Conservation (phyloP, 2,888 invertebrate species). For the Carterocephalus palaemon region DNA sequence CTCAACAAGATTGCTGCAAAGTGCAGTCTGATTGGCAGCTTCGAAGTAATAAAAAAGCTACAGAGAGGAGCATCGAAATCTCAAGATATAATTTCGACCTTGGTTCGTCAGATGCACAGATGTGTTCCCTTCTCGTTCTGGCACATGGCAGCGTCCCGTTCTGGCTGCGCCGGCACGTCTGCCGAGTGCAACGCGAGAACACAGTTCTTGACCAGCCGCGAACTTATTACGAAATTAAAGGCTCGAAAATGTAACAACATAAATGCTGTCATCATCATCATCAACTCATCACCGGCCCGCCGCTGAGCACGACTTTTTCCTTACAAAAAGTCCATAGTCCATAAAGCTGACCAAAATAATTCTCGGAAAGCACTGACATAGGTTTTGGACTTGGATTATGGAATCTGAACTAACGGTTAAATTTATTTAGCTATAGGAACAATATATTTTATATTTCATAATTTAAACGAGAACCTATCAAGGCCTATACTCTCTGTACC, state of each 20-base stretch:
- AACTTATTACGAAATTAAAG: slow-evolving; percentile 5
- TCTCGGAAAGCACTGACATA: too few species aligned
- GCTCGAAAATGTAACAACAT: background rate
- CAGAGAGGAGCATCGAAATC: slow-evolving; percentile 8
- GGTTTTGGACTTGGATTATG: too few species aligned
- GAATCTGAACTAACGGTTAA: too few species aligned
- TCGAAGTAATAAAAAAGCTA: slow-evolving; percentile 2
- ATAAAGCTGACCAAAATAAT: too few species aligned
- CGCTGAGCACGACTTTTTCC: too few species aligned
- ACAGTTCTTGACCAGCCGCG: slow-evolving; percentile 6
- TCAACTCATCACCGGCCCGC: too few species aligned
- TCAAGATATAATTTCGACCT: slow-evolving; percentile 25
- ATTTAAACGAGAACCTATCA: too few species aligned
- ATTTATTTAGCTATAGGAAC: too few species aligned
- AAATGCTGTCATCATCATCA: too few species aligned
- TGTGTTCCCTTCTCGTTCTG: slow-evolving; percentile 35
- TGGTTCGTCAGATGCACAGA: slow-evolving; percentile 21
- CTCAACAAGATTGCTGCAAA: slow-evolving; percentile 6
- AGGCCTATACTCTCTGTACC: too few species aligned
- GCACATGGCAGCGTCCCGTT: slow-evolving; percentile 37
- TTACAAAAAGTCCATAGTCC: too few species aligned
- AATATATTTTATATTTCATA: too few species aligned
- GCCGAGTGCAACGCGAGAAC: slow-evolving; percentile 35
- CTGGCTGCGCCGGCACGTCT: slow-evolving; percentile 62
- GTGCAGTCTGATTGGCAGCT: slow-evolving; percentile 17